Percentiles rank a stretch among this genome's conserved stretches.
phyloP scores from a whole-genome alignment of 2,888 invertebrate species.

The Argynnis bischoffii region DNA sequence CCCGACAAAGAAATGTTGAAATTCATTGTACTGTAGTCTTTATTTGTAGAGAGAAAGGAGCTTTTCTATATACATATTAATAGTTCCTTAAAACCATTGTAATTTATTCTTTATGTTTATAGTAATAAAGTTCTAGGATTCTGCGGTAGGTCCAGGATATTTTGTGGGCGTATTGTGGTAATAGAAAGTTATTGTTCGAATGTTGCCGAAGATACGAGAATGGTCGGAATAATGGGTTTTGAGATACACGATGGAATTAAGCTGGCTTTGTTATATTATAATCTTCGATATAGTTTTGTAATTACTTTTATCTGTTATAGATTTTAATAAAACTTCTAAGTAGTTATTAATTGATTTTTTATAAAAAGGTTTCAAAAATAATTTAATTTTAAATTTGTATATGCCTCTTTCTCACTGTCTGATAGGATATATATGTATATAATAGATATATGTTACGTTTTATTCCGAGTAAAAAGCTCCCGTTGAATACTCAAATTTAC shows the following conservation, averaged over 20 bases:
- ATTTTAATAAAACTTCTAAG: constrained; percentile 4
- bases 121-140: constrained; percentile 13
- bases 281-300: constrained; percentile 16
- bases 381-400: too few relatives aligned
- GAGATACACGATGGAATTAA: constrained; percentile 32
- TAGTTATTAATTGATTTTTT: neutral
- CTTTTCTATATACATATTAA: constrained; percentile 6
- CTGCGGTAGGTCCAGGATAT: constrained; percentile 24
- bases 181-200: constrained; percentile 39
- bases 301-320: neutral
- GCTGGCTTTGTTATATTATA: constrained; percentile 30
- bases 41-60: constrained; percentile 23
- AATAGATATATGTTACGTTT: too few relatives aligned
- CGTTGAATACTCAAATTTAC: too few relatives aligned
- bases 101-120: constrained; percentile 21
- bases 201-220: constrained; percentile 37
- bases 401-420: too few relatives aligned
- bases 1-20: constrained; percentile 10
- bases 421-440: too few relatives aligned
- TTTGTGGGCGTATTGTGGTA: constrained; percentile 37
- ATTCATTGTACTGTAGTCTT: constrained; percentile 26
- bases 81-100: neutral
- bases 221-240: constrained; percentile 35
- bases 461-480: too few relatives aligned
- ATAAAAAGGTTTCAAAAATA: neutral